Conservation (phyloP, 35 echinoderm and acorn worm species). For the Stichopus chloronotus region DNA sequence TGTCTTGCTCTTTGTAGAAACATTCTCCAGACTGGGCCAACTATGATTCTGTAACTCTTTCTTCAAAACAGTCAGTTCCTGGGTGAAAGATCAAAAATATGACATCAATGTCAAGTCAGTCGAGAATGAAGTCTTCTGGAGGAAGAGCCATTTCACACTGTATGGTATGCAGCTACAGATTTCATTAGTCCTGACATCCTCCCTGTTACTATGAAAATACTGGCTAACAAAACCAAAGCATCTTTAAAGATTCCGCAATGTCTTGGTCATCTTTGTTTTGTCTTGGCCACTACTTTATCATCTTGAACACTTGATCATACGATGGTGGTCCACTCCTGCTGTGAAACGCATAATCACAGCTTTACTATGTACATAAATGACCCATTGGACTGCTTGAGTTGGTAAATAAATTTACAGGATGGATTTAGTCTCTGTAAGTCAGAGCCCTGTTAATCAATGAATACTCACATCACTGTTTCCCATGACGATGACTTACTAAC, state of each 20-base stretch:
- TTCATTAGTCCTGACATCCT: background rate
- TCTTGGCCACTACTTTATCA: too few species aligned
- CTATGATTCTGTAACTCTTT: constrained; percentile 45
- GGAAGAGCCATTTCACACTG: background rate
- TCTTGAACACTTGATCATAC: too few species aligned
- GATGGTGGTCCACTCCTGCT: too few species aligned
- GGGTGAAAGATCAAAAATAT: background rate
- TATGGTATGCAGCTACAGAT: background rate
- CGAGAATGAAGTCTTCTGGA: background rate
- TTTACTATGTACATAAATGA: too few species aligned
- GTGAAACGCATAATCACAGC: too few species aligned
- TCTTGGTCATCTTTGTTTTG: background rate
- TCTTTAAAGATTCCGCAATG: background rate
- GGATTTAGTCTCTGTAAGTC: background rate
- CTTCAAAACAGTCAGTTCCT: constrained; percentile 34
- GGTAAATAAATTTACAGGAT: background rate
- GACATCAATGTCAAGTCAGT: background rate
- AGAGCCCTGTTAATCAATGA: too few species aligned
- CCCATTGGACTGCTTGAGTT: too few species aligned
- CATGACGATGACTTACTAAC: too few species aligned
- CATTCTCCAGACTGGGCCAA: constrained; percentile 45
- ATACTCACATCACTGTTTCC: too few species aligned
- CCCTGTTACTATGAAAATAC: too few species aligned
- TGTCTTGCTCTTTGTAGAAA: background rate
- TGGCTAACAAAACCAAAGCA: background rate